Evolutionary conservation across 2,113 vertebrate genomes (phyloP).

Genomic region (Engraulis encrasicolus): DNA sequence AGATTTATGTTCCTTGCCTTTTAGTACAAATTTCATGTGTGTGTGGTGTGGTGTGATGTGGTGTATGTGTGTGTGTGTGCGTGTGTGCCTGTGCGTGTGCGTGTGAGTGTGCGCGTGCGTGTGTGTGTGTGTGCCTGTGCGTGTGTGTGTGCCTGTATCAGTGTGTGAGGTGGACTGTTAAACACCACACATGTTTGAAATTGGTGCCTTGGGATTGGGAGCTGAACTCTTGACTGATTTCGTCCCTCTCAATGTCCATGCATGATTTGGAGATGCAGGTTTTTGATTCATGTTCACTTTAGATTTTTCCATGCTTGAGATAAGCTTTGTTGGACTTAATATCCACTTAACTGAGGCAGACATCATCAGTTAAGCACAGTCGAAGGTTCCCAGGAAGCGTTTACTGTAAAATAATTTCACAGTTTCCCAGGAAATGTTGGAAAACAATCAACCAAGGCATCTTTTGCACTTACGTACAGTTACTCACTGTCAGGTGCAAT

Average conservation of each 20-base stretch:
- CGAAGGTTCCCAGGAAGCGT: neutral
- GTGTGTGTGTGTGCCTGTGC: neutral
- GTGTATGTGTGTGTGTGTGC: neutral
- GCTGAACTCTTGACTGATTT: neutral
- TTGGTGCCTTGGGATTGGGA: neutral
- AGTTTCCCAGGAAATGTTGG: neutral
- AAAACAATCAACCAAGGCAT: too few relatives aligned
- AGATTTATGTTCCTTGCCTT: neutral
- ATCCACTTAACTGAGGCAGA: neutral
- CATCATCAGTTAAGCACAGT: neutral
- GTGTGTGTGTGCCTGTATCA: neutral
- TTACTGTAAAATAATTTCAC: neutral
- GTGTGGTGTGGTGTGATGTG: neutral
- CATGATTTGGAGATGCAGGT: neutral
- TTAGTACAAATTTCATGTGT: neutral
- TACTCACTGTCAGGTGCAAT: too few relatives aligned
- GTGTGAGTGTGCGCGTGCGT: neutral
- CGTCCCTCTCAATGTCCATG: neutral
- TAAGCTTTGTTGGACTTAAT: neutral
- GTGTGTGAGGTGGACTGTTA: neutral
- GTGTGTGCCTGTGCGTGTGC: neutral
- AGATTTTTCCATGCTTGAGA: conserved; percentile 1
- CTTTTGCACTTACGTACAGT: too few relatives aligned
- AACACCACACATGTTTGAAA: neutral
- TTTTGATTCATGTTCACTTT: neutral